phyloP scores from a whole-genome alignment of 2,888 invertebrate species.

The Coelinius sp. region DNA sequence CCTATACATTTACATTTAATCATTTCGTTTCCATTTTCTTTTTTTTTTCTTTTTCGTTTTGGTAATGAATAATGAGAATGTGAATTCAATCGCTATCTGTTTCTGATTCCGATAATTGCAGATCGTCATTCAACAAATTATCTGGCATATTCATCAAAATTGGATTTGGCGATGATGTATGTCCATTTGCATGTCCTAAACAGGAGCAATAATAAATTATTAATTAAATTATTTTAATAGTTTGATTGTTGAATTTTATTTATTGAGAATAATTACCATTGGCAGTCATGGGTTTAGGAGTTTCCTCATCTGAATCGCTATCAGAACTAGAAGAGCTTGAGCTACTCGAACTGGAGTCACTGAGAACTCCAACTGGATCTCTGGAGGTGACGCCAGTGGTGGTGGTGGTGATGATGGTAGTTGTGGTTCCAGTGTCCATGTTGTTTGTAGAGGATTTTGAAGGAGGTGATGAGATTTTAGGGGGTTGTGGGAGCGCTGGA shows the following conservation, averaged over 20 bases:
- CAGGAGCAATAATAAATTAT: not conserved
- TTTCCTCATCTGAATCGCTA: conserved; percentile 71
- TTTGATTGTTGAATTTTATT: too few relatives aligned
- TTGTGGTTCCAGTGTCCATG: conserved; percentile 42
- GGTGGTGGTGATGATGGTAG: too few relatives aligned
- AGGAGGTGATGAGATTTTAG: conserved; percentile 57
- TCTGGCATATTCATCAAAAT: conserved; percentile 72
- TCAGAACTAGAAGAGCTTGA: conserved; percentile 70
- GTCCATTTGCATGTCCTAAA: conserved; percentile 62
- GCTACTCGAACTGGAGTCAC: conserved; percentile 66
- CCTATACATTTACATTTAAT: conserved; percentile 39
- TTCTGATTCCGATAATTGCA: conserved; percentile 89
- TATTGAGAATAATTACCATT: conserved; percentile 55
- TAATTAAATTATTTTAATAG: too few relatives aligned
- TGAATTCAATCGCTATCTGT: conserved; percentile 80
- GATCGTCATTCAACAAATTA: conserved; percentile 85
- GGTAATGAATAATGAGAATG: not conserved
- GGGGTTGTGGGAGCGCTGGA: conserved; percentile 56
- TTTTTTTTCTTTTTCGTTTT: too few relatives aligned
- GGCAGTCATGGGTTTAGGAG: conserved; percentile 52
- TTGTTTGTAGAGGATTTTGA: conserved; percentile 43
- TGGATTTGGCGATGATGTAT: conserved; percentile 61
- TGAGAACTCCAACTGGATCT: conserved; percentile 55
- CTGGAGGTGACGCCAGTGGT: conserved; percentile 29
- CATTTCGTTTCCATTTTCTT: conserved; percentile 43